Evolutionary conservation across 2,113 vertebrate genomes (phyloP).

Genomic region (Barbus barbus): DNA sequence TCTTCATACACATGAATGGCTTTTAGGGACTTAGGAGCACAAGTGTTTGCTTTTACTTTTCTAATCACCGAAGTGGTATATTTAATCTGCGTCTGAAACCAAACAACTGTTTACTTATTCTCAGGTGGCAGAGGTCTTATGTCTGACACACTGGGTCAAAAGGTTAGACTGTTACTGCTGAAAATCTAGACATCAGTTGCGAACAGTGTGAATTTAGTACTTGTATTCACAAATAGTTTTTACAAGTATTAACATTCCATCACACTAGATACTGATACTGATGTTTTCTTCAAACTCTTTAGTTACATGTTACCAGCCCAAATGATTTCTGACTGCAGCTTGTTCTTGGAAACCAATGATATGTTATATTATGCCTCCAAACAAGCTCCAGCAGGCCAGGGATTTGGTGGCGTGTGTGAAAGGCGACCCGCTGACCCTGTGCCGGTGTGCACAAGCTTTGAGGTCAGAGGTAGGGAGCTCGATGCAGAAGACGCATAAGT

Average conservation of each 20-base stretch:
- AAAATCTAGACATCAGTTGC: background rate
- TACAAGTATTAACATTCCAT: background rate
- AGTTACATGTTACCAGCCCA: slow-evolving; percentile 7
- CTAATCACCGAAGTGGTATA: background rate
- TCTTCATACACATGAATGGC: background rate
- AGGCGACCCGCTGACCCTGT: slow-evolving; percentile 43
- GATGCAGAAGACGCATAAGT: too few species aligned
- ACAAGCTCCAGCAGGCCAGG: slow-evolving; percentile 9
- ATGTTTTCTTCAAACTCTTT: slow-evolving; percentile 17
- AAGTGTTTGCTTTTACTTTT: background rate
- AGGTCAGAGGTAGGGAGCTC: too few species aligned
- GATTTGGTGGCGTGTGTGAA: slow-evolving; percentile 26
- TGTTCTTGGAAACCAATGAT: slow-evolving; percentile 38
- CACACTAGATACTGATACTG: background rate
- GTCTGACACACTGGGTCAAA: background rate
- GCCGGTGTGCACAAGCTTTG: background rate
- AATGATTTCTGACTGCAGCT: slow-evolving; percentile 29
- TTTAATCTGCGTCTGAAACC: background rate
- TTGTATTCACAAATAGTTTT: background rate
- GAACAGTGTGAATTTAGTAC: background rate
- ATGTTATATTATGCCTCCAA: slow-evolving; percentile 45
- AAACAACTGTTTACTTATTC: slow-evolving; percentile 10
- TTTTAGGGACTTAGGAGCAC: background rate
- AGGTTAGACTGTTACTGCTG: background rate
- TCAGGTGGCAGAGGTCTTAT: background rate